These are phyloP conservation scores for Nematostella vectensis DNA, from an alignment of 92 coral and sea anemone species.

Conservation along the genomic window DNA sequence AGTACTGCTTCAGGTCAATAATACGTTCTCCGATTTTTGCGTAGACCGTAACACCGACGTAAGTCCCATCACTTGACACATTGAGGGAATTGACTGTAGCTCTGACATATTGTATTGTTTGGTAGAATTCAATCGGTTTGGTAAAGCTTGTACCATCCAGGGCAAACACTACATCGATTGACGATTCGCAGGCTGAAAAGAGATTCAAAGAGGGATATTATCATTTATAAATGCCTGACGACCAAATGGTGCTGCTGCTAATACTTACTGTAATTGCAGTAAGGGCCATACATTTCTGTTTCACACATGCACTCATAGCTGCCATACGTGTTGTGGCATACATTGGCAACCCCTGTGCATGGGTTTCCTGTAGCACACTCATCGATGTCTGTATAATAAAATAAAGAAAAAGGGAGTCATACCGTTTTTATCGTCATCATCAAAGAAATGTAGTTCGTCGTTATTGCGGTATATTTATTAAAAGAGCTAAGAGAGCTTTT, in stretches of 20 bases:
- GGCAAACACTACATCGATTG: constrained; percentile 12
- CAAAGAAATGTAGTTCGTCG: too few species aligned
- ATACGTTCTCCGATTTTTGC: background rate
- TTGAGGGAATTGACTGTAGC: constrained; percentile 9
- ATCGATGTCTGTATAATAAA: background rate
- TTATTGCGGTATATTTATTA: too few species aligned
- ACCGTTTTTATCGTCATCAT: too few species aligned
- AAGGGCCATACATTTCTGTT: constrained; percentile 5
- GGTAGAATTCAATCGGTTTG: constrained; percentile 1
- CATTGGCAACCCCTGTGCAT: constrained; percentile 1
- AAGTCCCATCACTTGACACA: constrained; percentile 12
- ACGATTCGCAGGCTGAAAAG: constrained; percentile 1
- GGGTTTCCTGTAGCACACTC: constrained; percentile 6
- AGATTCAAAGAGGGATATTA: too few species aligned
- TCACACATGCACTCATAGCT: constrained; percentile 17
- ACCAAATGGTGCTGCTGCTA: too few species aligned
- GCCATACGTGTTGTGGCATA: constrained; percentile 16
- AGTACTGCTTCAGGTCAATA: background rate
- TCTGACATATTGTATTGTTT: background rate
- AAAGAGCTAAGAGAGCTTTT: too few species aligned
- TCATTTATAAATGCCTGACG: too few species aligned
- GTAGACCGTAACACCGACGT: constrained; percentile 4
- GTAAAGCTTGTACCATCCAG: constrained; percentile 17
- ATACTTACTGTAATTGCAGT: constrained; percentile 19
- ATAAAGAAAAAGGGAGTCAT: too few species aligned